Percentiles rank a stretch among this genome's conserved stretches.
phyloP scores from a whole-genome alignment of 1,140 invertebrate genomes.

The Drosophila pallidifrons region DNA sequence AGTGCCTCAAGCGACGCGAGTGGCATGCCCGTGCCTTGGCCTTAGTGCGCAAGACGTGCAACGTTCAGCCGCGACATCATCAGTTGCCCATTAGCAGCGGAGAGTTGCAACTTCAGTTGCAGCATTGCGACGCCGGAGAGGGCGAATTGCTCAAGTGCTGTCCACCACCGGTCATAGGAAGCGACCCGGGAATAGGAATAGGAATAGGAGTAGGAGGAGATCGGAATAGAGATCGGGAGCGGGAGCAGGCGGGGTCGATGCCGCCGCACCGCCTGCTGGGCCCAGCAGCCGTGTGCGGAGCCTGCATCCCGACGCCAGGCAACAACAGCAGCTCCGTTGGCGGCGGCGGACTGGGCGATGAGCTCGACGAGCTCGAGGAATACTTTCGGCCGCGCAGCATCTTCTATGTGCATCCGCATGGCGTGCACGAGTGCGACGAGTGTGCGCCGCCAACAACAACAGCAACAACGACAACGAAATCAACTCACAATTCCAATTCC shows the following conservation, averaged over 20 bases:
- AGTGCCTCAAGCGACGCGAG: conserved; percentile 83
- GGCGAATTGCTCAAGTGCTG: conserved; percentile 84
- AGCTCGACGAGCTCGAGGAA: conserved; percentile 87
- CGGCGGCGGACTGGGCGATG: conserved; percentile 52
- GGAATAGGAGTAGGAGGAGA: neutral
- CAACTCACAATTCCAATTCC: conserved; percentile 1
- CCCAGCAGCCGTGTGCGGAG: conserved; percentile 87
- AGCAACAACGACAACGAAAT: neutral
- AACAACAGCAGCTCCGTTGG: conserved; percentile 16
- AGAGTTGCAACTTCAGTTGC: conserved; percentile 62
- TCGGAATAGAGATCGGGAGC: neutral
- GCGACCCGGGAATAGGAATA: too few relatives aligned
- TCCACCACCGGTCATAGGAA: conserved; percentile 51
- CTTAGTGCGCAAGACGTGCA: conserved; percentile 81
- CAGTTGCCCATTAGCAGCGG: conserved; percentile 55
- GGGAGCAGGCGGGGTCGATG: conserved; percentile 80
- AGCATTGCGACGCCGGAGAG: conserved; percentile 75
- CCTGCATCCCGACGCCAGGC: conserved; percentile 86
- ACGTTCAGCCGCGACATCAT: conserved; percentile 81
- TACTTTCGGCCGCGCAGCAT: conserved; percentile 87
- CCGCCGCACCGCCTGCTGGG: conserved; percentile 87
- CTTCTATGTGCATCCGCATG: conserved; percentile 86
- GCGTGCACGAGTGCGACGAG: conserved; percentile 85
- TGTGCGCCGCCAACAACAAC: conserved; percentile 75
- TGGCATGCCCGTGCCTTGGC: conserved; percentile 83